Conservation (phyloP, 2,888 invertebrate species). For the Coelopa pilipes region DNA sequence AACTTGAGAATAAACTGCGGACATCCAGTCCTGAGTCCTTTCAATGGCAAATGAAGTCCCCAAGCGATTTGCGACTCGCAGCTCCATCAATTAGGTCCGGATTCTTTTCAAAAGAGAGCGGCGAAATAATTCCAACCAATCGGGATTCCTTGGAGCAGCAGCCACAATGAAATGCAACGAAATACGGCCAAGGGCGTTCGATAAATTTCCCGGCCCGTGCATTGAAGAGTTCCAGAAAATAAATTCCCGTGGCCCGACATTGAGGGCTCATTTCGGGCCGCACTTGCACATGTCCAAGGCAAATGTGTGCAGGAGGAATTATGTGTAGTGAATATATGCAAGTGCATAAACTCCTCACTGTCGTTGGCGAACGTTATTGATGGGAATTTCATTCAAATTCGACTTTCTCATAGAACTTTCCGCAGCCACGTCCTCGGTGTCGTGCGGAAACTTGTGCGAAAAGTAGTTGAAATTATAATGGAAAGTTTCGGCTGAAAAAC, state of each 20-base stretch:
- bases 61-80: too few relatives aligned
- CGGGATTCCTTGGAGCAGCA: too few relatives aligned
- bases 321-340: background rate
- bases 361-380: constrained; percentile 3
- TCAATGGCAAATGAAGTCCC: too few relatives aligned
- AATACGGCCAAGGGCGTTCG: background rate
- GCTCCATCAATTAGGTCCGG: too few relatives aligned
- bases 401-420: background rate
- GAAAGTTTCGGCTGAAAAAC: too few relatives aligned
- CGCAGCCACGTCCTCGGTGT: background rate
- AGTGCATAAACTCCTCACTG: background rate
- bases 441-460: too few relatives aligned
- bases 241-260: constrained; percentile 10
- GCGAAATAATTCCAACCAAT: too few relatives aligned
- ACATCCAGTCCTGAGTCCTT: too few relatives aligned
- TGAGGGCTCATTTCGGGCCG: constrained; percentile 10
- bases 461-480: too few relatives aligned
- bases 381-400: constrained; percentile 11
- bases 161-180: too few relatives aligned
- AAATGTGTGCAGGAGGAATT: background rate
- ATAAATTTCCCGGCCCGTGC: constrained; percentile 10
- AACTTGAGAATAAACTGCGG: too few relatives aligned
- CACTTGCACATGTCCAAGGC: constrained; percentile 5
- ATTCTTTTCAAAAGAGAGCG: too few relatives aligned
- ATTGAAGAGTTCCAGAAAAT: constrained; percentile 13